A percentile compares a stretch with the other conserved stretches of the same genome.
Conservation (phyloP, 2,888 invertebrate species). For the Elmis aenea region DNA sequence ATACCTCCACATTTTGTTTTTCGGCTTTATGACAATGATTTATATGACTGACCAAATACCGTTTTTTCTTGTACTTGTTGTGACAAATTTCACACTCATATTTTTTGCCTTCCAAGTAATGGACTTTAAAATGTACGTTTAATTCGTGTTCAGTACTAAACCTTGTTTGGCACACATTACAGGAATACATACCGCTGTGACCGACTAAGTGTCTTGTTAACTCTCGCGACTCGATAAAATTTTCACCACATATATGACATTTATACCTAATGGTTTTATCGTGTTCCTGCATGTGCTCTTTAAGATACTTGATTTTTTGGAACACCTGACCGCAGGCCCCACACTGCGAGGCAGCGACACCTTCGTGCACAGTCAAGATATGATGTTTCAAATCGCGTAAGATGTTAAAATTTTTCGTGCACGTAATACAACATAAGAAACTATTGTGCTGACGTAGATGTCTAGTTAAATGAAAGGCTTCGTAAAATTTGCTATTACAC, state of each 20-base stretch:
- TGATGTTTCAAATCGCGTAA: slow-evolving; percentile 21
- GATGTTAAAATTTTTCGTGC: slow-evolving; percentile 19
- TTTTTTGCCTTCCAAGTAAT: slow-evolving; percentile 8
- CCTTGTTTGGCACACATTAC: slow-evolving; percentile 17
- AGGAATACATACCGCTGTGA: slow-evolving; percentile 22
- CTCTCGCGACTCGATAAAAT: slow-evolving; percentile 22
- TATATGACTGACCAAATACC: slow-evolving; percentile 16
- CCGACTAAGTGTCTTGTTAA: slow-evolving; percentile 23
- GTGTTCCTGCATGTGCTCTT: slow-evolving; percentile 21
- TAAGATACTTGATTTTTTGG: slow-evolving; percentile 12
- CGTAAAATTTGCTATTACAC: slow-evolving; percentile 22
- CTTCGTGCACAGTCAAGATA: slow-evolving; percentile 15
- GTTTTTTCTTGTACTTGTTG: slow-evolving; percentile 18
- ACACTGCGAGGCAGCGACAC: slow-evolving; percentile 15
- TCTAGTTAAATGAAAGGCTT: slow-evolving; percentile 20
- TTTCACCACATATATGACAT: slow-evolving; percentile 23
- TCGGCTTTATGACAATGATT: slow-evolving; percentile 14
- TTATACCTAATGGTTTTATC: slow-evolving; percentile 20
- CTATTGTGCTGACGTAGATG: slow-evolving; percentile 23
- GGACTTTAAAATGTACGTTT: slow-evolving; percentile 13
- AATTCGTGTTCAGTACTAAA: slow-evolving; percentile 22
- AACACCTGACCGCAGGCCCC: slow-evolving; percentile 20
- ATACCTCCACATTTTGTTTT: slow-evolving; percentile 7
- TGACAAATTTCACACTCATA: slow-evolving; percentile 21
- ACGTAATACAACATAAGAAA: slow-evolving; percentile 19